A percentile compares a stretch with the other conserved stretches of the same genome.
Conservation (phyloP, 2,797 vertebrate species). For the Chelidonichthys spinosus region DNA sequence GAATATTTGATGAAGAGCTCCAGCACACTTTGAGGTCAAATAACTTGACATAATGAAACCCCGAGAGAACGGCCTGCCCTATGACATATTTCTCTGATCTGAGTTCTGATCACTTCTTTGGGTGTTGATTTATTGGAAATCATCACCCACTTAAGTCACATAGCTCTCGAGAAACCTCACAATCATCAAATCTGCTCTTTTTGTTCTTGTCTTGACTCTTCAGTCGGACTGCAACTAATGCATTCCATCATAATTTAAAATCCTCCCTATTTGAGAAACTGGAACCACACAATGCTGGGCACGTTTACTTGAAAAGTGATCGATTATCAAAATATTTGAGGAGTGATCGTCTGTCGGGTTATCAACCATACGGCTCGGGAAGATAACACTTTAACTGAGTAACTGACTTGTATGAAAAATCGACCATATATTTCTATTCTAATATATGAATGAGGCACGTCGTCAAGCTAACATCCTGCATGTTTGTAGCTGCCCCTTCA, state of each 20-base stretch:
- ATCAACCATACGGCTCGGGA: neutral
- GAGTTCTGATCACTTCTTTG: no score
- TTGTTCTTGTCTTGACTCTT: neutral
- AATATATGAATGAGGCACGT: neutral
- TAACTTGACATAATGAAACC: constrained; percentile 68
- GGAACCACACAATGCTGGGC: neutral
- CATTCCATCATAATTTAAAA: no score
- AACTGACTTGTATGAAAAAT: neutral
- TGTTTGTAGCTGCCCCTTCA: neutral
- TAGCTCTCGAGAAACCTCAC: neutral
- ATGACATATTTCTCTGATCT: constrained; percentile 23
- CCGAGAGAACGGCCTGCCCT: constrained; percentile 39
- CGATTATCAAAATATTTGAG: no score
- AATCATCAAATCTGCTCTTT: neutral
- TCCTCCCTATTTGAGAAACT: neutral
- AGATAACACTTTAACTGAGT: neutral
- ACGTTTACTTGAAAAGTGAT: neutral
- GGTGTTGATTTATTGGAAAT: no score
- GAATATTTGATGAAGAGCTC: constrained; percentile 73
- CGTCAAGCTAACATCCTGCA: neutral
- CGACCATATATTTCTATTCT: neutral
- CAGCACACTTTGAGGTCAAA: constrained; percentile 70
- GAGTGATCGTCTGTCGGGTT: no score
- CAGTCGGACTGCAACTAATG: no score
- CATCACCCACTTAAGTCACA: neutral